phyloP scores from a whole-genome alignment of 2,888 invertebrate species.

The Tipula unca region DNA sequence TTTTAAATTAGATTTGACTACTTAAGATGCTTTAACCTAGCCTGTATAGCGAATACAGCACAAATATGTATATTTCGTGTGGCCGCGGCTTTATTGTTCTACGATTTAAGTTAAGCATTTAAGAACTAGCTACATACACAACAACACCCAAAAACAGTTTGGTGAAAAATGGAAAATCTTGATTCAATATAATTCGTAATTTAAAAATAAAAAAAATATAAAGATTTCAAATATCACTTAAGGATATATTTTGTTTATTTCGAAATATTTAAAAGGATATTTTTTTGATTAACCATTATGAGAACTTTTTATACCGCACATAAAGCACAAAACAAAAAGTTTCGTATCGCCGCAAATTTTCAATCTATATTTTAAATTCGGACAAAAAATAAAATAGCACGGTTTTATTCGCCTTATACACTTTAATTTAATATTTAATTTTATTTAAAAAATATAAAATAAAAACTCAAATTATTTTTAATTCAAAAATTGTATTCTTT shows the following conservation, averaged over 20 bases:
- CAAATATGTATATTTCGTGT: no score
- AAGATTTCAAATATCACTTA: not conserved
- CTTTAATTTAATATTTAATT: not conserved
- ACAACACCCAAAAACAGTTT: not conserved
- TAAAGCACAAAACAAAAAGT: not conserved
- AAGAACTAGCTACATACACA: no score
- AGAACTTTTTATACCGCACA: not conserved
- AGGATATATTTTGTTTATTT: not conserved
- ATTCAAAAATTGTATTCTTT: not conserved
- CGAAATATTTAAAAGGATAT: not conserved
- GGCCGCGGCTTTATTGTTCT: no score
- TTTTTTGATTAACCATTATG: not conserved
- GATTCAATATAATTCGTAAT: not conserved
- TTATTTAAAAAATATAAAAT: not conserved
- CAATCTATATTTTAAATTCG: no score
- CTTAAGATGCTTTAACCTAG: no score
- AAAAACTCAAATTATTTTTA: no score
- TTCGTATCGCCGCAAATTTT: not conserved
- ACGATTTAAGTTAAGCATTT: no score
- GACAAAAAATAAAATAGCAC: not conserved
- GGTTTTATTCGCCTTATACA: not conserved
- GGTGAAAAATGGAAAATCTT: not conserved
- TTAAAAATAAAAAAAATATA: not conserved
- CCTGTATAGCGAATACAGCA: no score
- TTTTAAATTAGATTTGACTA: no score